Evolutionary conservation across 2,888 invertebrate genomes (phyloP).

Genomic region (Teinopalpus imperialis): DNA sequence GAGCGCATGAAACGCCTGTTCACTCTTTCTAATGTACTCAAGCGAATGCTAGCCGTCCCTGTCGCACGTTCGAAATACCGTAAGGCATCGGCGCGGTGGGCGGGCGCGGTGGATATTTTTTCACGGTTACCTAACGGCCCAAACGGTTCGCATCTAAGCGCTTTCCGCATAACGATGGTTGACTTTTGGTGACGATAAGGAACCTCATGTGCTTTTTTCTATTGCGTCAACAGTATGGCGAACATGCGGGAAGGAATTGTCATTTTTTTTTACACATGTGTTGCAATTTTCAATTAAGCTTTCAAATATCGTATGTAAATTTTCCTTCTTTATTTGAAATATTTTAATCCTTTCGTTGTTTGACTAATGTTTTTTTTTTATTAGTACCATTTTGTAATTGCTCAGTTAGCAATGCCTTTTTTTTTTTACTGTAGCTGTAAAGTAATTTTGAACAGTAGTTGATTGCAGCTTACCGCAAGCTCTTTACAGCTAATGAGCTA

Average conservation of each 20-base stretch:
- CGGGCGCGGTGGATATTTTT: conserved; percentile 64
- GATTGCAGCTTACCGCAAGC: conserved; percentile 1
- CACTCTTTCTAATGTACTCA: conserved; percentile 43
- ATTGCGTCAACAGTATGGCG: conserved; percentile 25
- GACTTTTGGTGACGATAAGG: conserved; percentile 52
- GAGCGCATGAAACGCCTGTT: conserved; percentile 50
- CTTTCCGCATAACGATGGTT: conserved; percentile 57
- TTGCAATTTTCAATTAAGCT: too few relatives aligned
- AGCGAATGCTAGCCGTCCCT: conserved; percentile 41
- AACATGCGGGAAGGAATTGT: conserved; percentile 15
- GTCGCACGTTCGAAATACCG: conserved; percentile 76
- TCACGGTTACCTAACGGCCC: conserved; percentile 76
- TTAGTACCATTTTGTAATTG: too few relatives aligned
- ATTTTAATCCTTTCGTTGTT: too few relatives aligned
- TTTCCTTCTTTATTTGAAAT: too few relatives aligned
- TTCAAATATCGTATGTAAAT: too few relatives aligned
- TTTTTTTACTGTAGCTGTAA: too few relatives aligned
- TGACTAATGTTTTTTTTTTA: too few relatives aligned
- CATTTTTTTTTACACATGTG: conserved; percentile 4
- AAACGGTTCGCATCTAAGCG: conserved; percentile 55
- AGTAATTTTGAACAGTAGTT: neutral
- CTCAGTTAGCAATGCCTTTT: too few relatives aligned
- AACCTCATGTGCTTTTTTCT: conserved; percentile 26
- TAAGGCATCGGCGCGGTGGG: conserved; percentile 65
- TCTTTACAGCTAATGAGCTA: conserved; percentile 5